Conservation (phyloP, 2,113 vertebrate species). For the Mungos mungo region DNA sequence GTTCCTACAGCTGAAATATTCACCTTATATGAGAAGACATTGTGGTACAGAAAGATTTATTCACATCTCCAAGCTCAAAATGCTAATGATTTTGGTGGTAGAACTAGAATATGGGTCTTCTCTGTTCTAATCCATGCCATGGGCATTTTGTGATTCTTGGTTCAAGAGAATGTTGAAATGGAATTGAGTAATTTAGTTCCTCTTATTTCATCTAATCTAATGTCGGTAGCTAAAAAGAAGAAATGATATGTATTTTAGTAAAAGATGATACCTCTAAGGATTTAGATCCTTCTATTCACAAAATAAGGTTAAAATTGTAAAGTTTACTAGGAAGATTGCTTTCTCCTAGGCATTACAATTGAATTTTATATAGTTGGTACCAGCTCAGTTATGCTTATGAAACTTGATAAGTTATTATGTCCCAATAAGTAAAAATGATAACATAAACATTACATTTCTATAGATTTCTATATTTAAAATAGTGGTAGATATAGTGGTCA, state of each 20-base stretch:
- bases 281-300: background rate
- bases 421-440: conserved; percentile 1
- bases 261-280: background rate
- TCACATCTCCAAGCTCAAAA: background rate
- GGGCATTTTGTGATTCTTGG: background rate
- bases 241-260: background rate
- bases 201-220: background rate
- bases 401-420: background rate
- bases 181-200: background rate
- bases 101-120: background rate
- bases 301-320: background rate
- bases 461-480: conserved; percentile 13
- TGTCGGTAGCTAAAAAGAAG: background rate
- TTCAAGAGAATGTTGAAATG: background rate
- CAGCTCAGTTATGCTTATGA: background rate
- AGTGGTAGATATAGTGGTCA: background rate
- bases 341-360: background rate
- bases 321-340: background rate
- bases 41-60: background rate
- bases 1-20: background rate
- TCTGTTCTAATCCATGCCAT: background rate
- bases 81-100: background rate
- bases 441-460: background rate
- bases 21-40: background rate
- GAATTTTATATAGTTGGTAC: background rate